Percentiles rank a stretch among this genome's conserved stretches.
Evolutionary conservation across 2,888 invertebrate genomes (phyloP).

Genomic region (Eristalis tenax): DNA sequence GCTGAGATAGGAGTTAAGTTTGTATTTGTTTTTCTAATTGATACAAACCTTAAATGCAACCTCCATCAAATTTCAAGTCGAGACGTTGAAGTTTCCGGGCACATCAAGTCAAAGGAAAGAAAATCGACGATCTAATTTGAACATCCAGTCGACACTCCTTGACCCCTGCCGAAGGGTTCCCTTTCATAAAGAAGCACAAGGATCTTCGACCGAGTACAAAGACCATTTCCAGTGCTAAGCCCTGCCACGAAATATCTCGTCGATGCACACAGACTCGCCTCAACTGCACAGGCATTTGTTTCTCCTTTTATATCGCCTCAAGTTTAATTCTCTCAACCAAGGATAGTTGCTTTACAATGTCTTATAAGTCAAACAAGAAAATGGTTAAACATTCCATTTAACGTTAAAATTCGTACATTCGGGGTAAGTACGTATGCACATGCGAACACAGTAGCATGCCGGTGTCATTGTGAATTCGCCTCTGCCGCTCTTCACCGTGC

Average conservation of each 20-base stretch:
- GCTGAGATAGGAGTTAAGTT: too few relatives aligned
- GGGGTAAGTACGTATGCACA: constrained; percentile 3
- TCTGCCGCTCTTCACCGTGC: constrained; percentile 10
- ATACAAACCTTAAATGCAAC: too few relatives aligned
- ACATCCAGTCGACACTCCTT: too few relatives aligned
- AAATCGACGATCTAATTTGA: too few relatives aligned
- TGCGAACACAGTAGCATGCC: neutral
- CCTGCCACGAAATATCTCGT: neutral
- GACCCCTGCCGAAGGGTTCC: neutral
- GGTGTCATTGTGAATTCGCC: constrained; percentile 42
- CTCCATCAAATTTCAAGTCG: too few relatives aligned
- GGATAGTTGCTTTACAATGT: neutral
- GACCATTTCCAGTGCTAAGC: neutral
- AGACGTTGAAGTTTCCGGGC: too few relatives aligned
- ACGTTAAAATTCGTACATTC: neutral
- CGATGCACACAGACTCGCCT: neutral
- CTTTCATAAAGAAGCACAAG: neutral
- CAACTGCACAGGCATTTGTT: neutral
- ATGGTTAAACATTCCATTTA: neutral
- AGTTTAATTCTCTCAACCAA: neutral
- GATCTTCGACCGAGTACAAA: neutral
- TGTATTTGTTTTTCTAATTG: too few relatives aligned
- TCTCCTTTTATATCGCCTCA: neutral
- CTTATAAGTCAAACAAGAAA: neutral
- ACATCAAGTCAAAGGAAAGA: too few relatives aligned